Evolutionary conservation across 1,140 invertebrate species (phyloP).

Genomic region (Atta cephalotes): DNA sequence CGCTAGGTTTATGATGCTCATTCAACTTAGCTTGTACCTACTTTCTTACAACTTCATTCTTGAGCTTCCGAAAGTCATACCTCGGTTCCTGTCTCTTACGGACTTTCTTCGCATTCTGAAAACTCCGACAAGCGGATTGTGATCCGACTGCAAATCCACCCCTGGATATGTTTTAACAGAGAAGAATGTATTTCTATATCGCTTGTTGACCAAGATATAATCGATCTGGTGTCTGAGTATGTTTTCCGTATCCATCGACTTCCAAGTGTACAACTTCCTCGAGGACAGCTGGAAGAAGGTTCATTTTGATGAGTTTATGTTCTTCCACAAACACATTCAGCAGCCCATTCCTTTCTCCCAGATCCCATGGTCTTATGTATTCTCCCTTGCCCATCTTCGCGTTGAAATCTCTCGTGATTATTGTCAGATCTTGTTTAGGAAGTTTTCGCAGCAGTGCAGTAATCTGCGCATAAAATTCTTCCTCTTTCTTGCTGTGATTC

Average conservation of each 20-base stretch:
- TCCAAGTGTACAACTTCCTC: background rate
- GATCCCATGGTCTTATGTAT: background rate
- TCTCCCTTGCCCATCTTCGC: background rate
- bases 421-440: background rate
- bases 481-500: background rate
- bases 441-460: background rate
- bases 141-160: background rate
- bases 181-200: background rate
- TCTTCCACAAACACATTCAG: background rate
- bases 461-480: background rate
- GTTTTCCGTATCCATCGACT: background rate
- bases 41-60: background rate
- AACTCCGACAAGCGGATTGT: background rate
- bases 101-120: background rate
- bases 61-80: background rate
- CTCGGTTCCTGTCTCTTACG: background rate
- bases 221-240: background rate
- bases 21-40: background rate
- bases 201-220: background rate
- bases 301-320: background rate
- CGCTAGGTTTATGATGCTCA: background rate
- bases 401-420: background rate
- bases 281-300: background rate
- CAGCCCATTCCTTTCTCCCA: background rate
- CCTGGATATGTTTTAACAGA: background rate